phyloP scores from a whole-genome alignment of 2,888 invertebrate genomes.

The Leptopilina syphax region DNA sequence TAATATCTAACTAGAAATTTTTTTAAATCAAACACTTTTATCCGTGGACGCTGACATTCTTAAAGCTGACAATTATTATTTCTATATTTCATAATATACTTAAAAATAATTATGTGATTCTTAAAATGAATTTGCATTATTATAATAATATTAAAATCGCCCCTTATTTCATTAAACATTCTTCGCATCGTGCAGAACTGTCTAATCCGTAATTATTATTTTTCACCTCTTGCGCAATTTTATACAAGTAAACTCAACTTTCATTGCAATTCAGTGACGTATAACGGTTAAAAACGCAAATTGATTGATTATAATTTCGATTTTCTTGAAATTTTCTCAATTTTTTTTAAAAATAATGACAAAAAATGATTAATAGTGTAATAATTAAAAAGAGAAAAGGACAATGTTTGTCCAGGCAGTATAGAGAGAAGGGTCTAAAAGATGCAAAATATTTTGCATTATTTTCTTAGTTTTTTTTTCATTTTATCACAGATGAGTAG shows the following conservation, averaged over 20 bases:
- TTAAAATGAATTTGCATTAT: neutral
- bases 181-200: neutral
- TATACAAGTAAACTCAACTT: constrained; percentile 20
- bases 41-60: constrained; percentile 28
- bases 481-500: constrained; percentile 38
- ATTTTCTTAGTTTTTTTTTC: neutral
- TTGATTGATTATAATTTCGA: neutral
- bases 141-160: neutral
- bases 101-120: constrained; percentile 29
- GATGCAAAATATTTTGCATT: constrained; percentile 10
- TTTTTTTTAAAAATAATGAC: neutral
- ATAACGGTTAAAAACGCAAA: constrained; percentile 27
- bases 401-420: constrained; percentile 27
- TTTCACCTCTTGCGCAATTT: neutral
- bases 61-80: constrained; percentile 33
- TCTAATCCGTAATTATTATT: neutral
- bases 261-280: constrained; percentile 27
- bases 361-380: constrained; percentile 1
- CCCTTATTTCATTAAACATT: neutral
- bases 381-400: neutral
- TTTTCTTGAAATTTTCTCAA: neutral
- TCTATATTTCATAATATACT: neutral
- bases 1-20: neutral
- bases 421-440: neutral
- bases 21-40: constrained; percentile 23